Percentiles rank a stretch among this genome's conserved stretches.
Conservation (phyloP, 2,888 invertebrate species). For the Idaea aversata region DNA sequence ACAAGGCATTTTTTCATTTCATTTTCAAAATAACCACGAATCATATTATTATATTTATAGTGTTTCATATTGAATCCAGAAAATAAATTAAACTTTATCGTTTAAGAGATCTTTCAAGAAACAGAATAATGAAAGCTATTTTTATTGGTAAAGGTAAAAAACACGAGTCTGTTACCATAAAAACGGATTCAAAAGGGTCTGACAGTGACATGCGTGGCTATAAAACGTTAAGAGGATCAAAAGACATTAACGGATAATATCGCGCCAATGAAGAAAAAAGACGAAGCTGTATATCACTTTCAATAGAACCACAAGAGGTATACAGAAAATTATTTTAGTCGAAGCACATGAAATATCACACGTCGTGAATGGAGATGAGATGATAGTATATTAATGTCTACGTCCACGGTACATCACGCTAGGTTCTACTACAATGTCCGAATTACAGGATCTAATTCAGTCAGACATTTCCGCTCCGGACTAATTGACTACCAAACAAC, state of each 20-base stretch:
- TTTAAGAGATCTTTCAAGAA: conserved; percentile 15
- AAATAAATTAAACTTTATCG: conserved; percentile 3
- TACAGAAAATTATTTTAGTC: conserved; percentile 41
- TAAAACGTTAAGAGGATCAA: conserved; percentile 29
- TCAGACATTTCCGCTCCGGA: too few relatives aligned
- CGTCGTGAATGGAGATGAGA: conserved; percentile 55
- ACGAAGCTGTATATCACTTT: conserved; percentile 25
- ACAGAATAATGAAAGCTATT: conserved; percentile 16
- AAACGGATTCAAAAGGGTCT: conserved; percentile 23
- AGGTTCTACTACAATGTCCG: background rate
- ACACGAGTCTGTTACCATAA: conserved; percentile 16
- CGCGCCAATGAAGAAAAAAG: conserved; percentile 28
- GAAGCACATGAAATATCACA: conserved; percentile 55
- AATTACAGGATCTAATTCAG: too few relatives aligned
- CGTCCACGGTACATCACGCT: conserved; percentile 27
- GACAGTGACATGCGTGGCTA: conserved; percentile 30
- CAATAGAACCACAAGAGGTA: conserved; percentile 28
- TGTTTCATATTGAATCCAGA: too few relatives aligned
- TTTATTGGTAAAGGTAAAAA: conserved; percentile 18
- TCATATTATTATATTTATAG: too few relatives aligned
- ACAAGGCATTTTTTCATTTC: conserved; percentile 27
- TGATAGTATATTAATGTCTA: conserved; percentile 45
- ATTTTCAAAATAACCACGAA: too few relatives aligned
- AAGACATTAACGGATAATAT: conserved; percentile 29
- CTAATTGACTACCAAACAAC: too few relatives aligned